Evolutionary conservation across 2,797 vertebrate genomes (phyloP).

Genomic region (Pteropus rufus): DNA sequence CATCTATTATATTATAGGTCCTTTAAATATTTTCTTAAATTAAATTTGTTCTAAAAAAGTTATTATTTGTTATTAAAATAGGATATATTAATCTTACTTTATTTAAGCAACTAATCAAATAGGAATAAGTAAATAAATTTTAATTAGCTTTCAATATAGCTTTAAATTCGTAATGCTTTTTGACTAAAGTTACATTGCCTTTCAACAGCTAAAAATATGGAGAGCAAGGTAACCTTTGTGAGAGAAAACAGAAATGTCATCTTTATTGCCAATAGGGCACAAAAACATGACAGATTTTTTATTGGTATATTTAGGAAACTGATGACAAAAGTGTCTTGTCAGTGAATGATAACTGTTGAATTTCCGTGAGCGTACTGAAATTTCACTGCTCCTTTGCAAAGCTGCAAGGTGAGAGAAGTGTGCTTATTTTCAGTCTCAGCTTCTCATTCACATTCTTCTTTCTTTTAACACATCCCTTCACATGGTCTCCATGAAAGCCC

Average conservation of each 20-base stretch:
- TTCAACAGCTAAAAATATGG: slow-evolving; percentile 48
- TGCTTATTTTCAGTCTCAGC: neutral
- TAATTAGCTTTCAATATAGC: slow-evolving; percentile 51
- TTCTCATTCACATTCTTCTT: neutral
- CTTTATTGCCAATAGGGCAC: slow-evolving; percentile 57
- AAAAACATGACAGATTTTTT: slow-evolving; percentile 63
- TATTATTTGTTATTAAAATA: neutral
- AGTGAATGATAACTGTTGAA: slow-evolving; percentile 40
- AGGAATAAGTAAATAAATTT: slow-evolving; percentile 18
- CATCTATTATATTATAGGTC: neutral
- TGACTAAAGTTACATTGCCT: slow-evolving; percentile 6
- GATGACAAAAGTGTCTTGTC: slow-evolving; percentile 54
- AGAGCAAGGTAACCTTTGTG: slow-evolving; percentile 42
- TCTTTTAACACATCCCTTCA: neutral
- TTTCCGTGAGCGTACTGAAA: neutral
- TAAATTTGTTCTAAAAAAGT: neutral
- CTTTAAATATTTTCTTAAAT: neutral
- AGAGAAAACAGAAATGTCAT: slow-evolving; percentile 59
- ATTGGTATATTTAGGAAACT: slow-evolving; percentile 59
- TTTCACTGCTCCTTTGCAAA: neutral
- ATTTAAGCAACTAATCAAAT: neutral
- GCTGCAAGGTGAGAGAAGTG: neutral
- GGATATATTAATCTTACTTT: neutral
- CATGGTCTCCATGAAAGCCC: neutral
- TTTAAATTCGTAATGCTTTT: slow-evolving; percentile 38